A percentile compares a stretch with the other conserved stretches of the same genome.
phyloP scores from a whole-genome alignment of 2,797 vertebrate species.

The Sphenodon punctatus region DNA sequence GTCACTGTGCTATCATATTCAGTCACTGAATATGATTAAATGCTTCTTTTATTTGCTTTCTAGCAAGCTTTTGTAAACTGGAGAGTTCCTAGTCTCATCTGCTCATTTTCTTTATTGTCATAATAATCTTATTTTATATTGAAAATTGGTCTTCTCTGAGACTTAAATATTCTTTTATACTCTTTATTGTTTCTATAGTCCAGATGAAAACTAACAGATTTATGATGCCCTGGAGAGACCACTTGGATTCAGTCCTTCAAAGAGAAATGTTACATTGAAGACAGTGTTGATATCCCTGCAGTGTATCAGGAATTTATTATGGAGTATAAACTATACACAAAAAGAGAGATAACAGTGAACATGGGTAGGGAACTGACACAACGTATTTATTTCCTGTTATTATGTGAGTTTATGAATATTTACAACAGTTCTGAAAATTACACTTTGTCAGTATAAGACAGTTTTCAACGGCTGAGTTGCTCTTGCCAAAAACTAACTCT shows the following conservation, averaged over 20 bases:
- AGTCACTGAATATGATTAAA: neutral
- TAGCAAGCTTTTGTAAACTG: slow-evolving; percentile 50
- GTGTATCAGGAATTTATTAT: slow-evolving; percentile 66
- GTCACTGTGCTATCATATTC: slow-evolving; percentile 38
- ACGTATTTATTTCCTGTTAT: slow-evolving; percentile 39
- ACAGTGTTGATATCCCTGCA: slow-evolving; percentile 59
- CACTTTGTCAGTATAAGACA: slow-evolving; percentile 9
- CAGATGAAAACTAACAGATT: slow-evolving; percentile 75
- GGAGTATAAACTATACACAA: slow-evolving; percentile 66
- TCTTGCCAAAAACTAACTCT: slow-evolving; percentile 21
- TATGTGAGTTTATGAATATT: slow-evolving; percentile 63
- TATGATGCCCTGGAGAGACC: slow-evolving; percentile 69
- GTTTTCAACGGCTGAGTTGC: slow-evolving; percentile 6
- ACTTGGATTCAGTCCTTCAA: slow-evolving; percentile 71
- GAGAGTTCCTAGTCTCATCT: slow-evolving; percentile 57
- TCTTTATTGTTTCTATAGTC: slow-evolving; percentile 69
- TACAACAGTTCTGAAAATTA: slow-evolving; percentile 48
- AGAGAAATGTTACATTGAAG: slow-evolving; percentile 74
- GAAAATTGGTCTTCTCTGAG: slow-evolving; percentile 74
- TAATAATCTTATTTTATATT: slow-evolving; percentile 69
- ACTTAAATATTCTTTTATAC: slow-evolving; percentile 74
- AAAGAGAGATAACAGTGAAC: slow-evolving; percentile 47
- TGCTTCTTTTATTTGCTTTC: slow-evolving; percentile 44
- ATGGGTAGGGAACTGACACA: slow-evolving; percentile 35
- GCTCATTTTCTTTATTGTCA: slow-evolving; percentile 68